These are phyloP conservation scores for Etheostoma spectabile DNA, from an alignment of 2,113 vertebrate species.

Conservation along the genomic window DNA sequence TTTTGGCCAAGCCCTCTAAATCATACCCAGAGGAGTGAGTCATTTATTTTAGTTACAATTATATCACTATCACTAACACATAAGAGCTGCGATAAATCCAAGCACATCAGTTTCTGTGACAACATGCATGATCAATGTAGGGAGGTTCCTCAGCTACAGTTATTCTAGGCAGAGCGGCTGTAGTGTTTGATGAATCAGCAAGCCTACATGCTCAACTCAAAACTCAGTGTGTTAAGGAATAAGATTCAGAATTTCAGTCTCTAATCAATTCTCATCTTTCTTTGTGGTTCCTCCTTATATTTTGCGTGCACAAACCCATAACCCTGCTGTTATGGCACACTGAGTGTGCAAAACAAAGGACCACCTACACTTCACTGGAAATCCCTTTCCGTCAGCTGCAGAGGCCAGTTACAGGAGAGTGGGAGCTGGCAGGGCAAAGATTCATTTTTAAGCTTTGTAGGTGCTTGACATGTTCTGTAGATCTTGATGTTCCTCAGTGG, in stretches of 20 bases:
- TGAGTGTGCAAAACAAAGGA: slow-evolving; percentile 21
- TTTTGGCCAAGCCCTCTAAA: slow-evolving; percentile 77
- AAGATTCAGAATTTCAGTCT: background rate
- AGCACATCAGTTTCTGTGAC: slow-evolving; percentile 67
- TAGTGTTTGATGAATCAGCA: slow-evolving; percentile 53
- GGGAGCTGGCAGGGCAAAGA: background rate
- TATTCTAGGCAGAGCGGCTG: slow-evolving; percentile 44
- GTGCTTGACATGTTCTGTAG: background rate
- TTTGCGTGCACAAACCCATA: background rate
- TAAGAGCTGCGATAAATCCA: slow-evolving; percentile 81
- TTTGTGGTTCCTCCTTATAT: background rate
- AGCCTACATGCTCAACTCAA: background rate
- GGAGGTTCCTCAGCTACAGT: slow-evolving; percentile 48
- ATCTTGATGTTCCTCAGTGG: background rate
- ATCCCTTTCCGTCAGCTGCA: slow-evolving; percentile 19
- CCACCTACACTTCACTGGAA: slow-evolving; percentile 20
- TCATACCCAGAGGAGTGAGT: slow-evolving; percentile 72
- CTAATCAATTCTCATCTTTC: slow-evolving; percentile 17
- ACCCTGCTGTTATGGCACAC: slow-evolving; percentile 5
- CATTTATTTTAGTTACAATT: slow-evolving; percentile 82
- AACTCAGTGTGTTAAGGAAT: background rate
- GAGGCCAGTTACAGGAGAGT: background rate
- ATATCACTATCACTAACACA: slow-evolving; percentile 82
- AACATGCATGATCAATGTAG: slow-evolving; percentile 70
- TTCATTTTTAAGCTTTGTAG: background rate